Evolutionary conservation across 2,888 invertebrate species (phyloP).

Genomic region (Sinelater perroti): DNA sequence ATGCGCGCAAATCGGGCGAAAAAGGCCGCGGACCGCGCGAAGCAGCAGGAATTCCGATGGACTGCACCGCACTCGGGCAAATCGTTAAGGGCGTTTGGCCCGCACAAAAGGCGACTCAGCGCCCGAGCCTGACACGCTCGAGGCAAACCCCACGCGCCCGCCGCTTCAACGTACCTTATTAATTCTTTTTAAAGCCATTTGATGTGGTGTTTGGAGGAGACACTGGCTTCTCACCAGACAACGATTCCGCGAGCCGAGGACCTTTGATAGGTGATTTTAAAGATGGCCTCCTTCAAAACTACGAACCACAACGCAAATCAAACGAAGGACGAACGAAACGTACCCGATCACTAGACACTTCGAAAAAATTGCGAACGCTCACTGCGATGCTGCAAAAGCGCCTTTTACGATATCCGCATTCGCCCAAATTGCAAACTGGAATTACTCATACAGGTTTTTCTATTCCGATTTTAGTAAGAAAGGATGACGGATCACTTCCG

Average conservation of each 20-base stretch:
- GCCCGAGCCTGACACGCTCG: slow-evolving; percentile 42
- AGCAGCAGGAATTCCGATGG: slow-evolving; percentile 69
- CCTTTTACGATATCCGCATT: slow-evolving; percentile 16
- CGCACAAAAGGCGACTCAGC: slow-evolving; percentile 46
- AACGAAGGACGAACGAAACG: slow-evolving; percentile 50
- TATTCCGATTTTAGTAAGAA: slow-evolving; percentile 52
- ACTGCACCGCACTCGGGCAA: slow-evolving; percentile 73
- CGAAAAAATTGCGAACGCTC: slow-evolving; percentile 38
- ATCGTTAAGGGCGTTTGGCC: slow-evolving; percentile 66
- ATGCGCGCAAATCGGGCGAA: slow-evolving; percentile 30
- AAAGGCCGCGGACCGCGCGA: slow-evolving; percentile 35
- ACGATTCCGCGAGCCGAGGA: slow-evolving; percentile 85
- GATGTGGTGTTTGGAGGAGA: slow-evolving; percentile 73
- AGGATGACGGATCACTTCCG: slow-evolving; percentile 61
- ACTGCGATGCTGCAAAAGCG: slow-evolving; percentile 27
- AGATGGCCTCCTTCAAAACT: slow-evolving; percentile 86
- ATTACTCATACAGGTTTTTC: slow-evolving; percentile 37
- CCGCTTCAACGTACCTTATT: slow-evolving; percentile 82
- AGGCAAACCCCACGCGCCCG: slow-evolving; percentile 44
- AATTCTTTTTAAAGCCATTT: slow-evolving; percentile 97
- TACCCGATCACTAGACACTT: slow-evolving; percentile 37
- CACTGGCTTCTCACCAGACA: slow-evolving; percentile 82
- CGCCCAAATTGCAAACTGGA: slow-evolving; percentile 23
- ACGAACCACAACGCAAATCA: slow-evolving; percentile 78
- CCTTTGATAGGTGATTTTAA: slow-evolving; percentile 86